Evolutionary conservation across 2,113 vertebrate species (phyloP), one percentile per base, ranked within the genome.

Genomic region (Gavialis gangeticus): DNA sequence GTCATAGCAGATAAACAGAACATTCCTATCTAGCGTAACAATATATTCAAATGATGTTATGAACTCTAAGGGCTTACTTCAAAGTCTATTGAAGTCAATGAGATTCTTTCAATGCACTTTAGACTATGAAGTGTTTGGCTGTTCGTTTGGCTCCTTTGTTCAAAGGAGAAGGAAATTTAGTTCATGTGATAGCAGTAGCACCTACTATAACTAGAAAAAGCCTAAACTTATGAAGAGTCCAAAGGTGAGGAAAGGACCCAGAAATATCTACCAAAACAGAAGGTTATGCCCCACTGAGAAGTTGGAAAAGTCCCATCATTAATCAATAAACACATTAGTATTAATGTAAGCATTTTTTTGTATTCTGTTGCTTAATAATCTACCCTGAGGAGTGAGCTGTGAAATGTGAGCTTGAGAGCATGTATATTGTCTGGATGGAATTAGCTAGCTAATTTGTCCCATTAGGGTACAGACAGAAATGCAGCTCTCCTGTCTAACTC

Each of bases 341-440:
- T 37, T n/a, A 58, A 77, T 92, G 79, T 79, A 24, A 84, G 79
- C 79, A 71, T 90, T 15, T 87, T 87, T 88, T 46, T 28, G 63
- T 76, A 90, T 88, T 86, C 83, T 90, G n/a, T 78, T 86, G 83
- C 75, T 93, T 93, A 93, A 92, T 80, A 88, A 88, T 90, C 77
- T 66, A 80, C 37, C 19, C 59, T 90, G 84, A 83, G 54, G 83
- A 79, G 37, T 75, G 34, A 85, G 77, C 59, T 18, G 59, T 66
- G 77, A 90, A 87, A 75, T 83, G 78, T 34, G 69, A 73, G 3
- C 67, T 69, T 71, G 54, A 83, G 76, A 63, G 58, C 8, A 71
- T 2, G 71, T 63, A 82, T 87, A 46, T 94, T 90, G 37, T 79
- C 67, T 73, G 22, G 34, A 22, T 19, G 24, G 21, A 19, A 21